A percentile compares a stretch with the other conserved stretches of the same genome.
Conservation (phyloP, 2,888 invertebrate genomes). For the Aphidoletes aphidimyza region DNA sequence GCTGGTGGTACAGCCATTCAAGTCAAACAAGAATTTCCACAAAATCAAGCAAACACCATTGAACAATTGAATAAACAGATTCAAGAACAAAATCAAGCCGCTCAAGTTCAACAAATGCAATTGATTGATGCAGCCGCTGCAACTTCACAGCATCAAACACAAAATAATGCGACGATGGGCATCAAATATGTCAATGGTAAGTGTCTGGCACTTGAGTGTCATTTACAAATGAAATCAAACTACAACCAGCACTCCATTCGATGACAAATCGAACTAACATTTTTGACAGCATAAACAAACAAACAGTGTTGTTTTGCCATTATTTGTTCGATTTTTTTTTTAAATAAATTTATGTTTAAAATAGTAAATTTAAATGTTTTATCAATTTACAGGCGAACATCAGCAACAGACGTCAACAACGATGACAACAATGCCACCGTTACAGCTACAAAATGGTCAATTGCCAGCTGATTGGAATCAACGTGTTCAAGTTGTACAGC, state of each 20-base stretch:
- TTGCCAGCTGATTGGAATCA: slow-evolving; percentile 78
- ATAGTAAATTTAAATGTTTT: too few species aligned
- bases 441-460: slow-evolving; percentile 73
- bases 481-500: slow-evolving; percentile 85
- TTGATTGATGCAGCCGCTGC: slow-evolving; percentile 66
- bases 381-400: slow-evolving; percentile 59
- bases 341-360: too few species aligned
- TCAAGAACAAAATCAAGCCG: slow-evolving; percentile 62
- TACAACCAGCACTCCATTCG: background rate
- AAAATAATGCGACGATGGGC: slow-evolving; percentile 61
- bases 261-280: background rate
- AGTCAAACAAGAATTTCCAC: slow-evolving; percentile 66
- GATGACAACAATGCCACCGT: slow-evolving; percentile 81
- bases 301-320: too few species aligned
- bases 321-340: too few species aligned
- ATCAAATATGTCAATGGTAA: slow-evolving; percentile 58
- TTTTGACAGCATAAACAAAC: background rate
- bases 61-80: slow-evolving; percentile 63
- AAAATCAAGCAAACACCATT: slow-evolving; percentile 59
- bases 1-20: slow-evolving; percentile 65
- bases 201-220: too few species aligned
- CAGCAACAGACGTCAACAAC: slow-evolving; percentile 70
- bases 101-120: slow-evolving; percentile 68
- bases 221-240: background rate
- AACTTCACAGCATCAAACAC: slow-evolving; percentile 68